Base-by-base conservation (phyloP, 2,888 invertebrate species). In the Cephalotes varians region DNA sequence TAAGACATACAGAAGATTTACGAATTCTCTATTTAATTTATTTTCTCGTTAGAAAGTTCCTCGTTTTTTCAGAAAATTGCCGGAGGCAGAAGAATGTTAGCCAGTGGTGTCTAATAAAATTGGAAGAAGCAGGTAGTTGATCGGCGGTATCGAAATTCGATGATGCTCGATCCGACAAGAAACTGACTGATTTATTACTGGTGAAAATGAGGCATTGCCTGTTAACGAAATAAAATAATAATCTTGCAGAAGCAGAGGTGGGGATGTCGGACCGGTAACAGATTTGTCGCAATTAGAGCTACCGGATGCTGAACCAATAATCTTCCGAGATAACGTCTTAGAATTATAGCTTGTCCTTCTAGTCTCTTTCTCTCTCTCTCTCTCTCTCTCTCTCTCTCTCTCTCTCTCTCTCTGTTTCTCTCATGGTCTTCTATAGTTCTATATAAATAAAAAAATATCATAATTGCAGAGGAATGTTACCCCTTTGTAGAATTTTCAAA, bases 231-330 rank as follows among this genome's bases (percentile, higher is more conserved):
- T 64, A 80, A 82, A 89, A 89, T 88, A 83, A 84, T 76, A 82
- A 85, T 80, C 82, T 62, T 31, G 49, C 79, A 73, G 54, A 60
- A 76, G 56, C 60, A 28, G 44, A 56, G 15, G 64, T 76, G 60
- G n/a, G n/a, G 80, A 81, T 81, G 60, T 56, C 67, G 31, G 31
- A 72, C 77, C 40, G 81, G 40, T 81, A 83, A 86, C 87, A 84
- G 89, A 89, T 89, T 89, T 89, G 86, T 89, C 85, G 77, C 76
- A 82, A 83, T 86, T 83, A 84, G 74, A 51, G 56, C 83, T 85
- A 84, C 76, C 81, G 85, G 54, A 81, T 76, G 65, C 71, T 56
- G 83, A 72, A 69, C 56, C 58, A 86, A 88, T 87, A 31, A 64
- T 44, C 56, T 6, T 40, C 54, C 18, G 2, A 81, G 88, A 88